phyloP scores from a whole-genome alignment of 1,140 invertebrate genomes.

The Manduca sexta region DNA sequence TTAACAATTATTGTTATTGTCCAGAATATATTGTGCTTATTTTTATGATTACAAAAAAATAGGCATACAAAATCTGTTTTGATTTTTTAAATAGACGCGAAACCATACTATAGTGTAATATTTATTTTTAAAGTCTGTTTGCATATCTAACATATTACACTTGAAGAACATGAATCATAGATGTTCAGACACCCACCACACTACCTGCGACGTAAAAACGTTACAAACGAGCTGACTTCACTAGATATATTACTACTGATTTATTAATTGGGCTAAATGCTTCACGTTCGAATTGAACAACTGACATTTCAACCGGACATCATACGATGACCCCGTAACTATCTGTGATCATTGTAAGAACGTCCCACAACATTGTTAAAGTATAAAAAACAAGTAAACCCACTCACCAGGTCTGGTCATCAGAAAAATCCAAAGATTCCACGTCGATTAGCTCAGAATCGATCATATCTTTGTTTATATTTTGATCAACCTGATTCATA shows the following conservation, averaged over 20 bases:
- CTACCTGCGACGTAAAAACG: too few relatives aligned
- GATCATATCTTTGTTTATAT: constrained; percentile 73
- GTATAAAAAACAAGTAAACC: constrained; percentile 1
- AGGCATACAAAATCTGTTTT: too few relatives aligned
- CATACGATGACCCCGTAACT: constrained; percentile 11
- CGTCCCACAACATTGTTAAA: neutral
- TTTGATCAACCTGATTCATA: constrained; percentile 69
- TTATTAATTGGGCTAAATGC: constrained; percentile 1
- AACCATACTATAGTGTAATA: too few relatives aligned
- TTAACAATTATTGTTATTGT: too few relatives aligned
- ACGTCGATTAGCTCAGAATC: constrained; percentile 69
- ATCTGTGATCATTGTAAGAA: neutral
- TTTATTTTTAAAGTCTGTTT: too few relatives aligned
- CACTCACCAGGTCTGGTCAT: constrained; percentile 67
- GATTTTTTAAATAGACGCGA: too few relatives aligned
- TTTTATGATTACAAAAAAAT: too few relatives aligned
- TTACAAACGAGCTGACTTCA: neutral
- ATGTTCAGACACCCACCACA: too few relatives aligned
- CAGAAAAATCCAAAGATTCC: constrained; percentile 65
- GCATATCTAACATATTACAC: too few relatives aligned
- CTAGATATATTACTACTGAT: neutral
- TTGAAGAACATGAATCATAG: too few relatives aligned
- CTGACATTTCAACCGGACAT: constrained; percentile 5
- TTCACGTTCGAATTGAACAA: neutral
- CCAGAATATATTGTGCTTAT: too few relatives aligned